Evolutionary conservation across 2,113 vertebrate genomes (phyloP).

Genomic region (Paracanthobrama guichenoti): DNA sequence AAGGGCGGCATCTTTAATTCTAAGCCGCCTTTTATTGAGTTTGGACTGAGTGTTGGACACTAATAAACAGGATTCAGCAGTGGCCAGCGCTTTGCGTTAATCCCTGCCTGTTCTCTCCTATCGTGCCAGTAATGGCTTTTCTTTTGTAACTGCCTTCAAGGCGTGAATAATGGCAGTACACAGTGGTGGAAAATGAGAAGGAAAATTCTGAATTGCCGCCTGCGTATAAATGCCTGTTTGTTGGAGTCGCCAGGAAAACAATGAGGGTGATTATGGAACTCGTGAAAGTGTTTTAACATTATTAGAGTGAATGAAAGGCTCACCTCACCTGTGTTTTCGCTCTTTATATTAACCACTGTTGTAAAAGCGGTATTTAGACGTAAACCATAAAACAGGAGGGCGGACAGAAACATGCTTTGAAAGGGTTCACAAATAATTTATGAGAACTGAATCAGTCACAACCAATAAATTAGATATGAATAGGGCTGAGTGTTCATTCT

Average conservation of each 20-base stretch:
- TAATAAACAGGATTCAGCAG: constrained; percentile 51
- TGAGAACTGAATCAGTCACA: constrained; percentile 15
- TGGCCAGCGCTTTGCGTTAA: constrained; percentile 42
- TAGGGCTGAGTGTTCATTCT: neutral
- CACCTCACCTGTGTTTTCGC: constrained; percentile 31
- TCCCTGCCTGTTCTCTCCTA: constrained; percentile 20
- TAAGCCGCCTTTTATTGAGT: constrained; percentile 40
- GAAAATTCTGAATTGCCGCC: constrained; percentile 28
- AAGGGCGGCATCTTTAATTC: constrained; percentile 32
- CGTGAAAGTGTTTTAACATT: constrained; percentile 47
- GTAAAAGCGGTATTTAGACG: constrained; percentile 14
- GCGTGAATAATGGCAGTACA: constrained; percentile 49
- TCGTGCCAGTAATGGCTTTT: constrained; percentile 41
- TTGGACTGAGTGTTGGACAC: constrained; percentile 31
- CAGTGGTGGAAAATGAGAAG: constrained; percentile 30
- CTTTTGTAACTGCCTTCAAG: constrained; percentile 54
- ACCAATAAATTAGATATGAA: constrained; percentile 27
- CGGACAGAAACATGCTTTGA: neutral
- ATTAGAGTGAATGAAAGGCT: constrained; percentile 42
- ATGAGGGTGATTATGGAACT: constrained; percentile 44
- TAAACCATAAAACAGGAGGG: constrained; percentile 13
- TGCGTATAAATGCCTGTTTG: constrained; percentile 46
- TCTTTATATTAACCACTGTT: constrained; percentile 42
- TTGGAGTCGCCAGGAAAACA: constrained; percentile 44
- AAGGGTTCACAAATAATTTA: neutral